Evolutionary conservation across 2,888 invertebrate genomes (phyloP).

Genomic region (Hipparchia sbordonii): DNA sequence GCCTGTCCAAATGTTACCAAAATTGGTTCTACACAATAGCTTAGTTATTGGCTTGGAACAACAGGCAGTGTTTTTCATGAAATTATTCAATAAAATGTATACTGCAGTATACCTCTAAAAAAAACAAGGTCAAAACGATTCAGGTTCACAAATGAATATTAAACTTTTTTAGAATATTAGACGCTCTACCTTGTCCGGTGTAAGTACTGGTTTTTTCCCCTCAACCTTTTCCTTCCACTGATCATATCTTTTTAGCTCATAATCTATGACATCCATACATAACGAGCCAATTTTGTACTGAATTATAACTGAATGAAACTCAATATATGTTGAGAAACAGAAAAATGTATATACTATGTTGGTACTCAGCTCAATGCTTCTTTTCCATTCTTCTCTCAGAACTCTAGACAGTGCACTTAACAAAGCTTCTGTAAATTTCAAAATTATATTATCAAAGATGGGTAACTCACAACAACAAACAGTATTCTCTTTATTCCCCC

Average conservation of each 20-base stretch:
- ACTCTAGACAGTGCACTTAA: conserved; percentile 97
- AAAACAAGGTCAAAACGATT: no score
- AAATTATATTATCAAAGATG: background rate
- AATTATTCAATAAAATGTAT: no score
- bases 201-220: conserved; percentile 72
- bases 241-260: conserved; percentile 96
- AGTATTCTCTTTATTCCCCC: no score
- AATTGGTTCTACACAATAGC: no score
- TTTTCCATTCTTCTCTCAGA: conserved; percentile 98
- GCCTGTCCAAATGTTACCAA: no score
- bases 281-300: conserved; percentile 99
- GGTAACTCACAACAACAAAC: no score
- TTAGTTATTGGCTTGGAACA: no score
- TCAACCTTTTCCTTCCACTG: conserved; percentile 91
- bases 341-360: conserved; percentile 98
- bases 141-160: no score
- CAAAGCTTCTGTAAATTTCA: conserved; percentile 88
- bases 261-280: conserved; percentile 98
- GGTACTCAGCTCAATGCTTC: conserved; percentile 97
- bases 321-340: conserved; percentile 97
- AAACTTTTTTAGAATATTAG: background rate
- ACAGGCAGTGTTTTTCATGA: no score
- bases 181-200: conserved; percentile 71
- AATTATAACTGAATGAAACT: conserved; percentile 96
- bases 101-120: no score